These are phyloP conservation scores for Stegodyphus dumicola DNA, from an alignment of 1,140 invertebrate genomes.

Conservation along the genomic window DNA sequence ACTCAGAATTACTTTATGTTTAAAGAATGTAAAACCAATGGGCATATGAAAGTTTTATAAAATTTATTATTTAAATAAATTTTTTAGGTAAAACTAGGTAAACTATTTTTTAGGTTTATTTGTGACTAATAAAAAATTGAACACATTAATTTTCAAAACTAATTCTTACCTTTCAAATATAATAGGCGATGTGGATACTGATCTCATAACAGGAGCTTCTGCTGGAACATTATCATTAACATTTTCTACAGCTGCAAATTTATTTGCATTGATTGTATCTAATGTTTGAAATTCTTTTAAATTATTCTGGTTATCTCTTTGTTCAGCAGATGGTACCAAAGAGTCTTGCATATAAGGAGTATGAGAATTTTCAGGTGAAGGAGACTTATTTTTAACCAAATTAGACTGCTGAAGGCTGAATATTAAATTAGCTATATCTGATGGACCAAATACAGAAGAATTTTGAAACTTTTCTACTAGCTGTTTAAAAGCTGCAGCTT, in stretches of 20 bases:
- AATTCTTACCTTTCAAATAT: slow-evolving; percentile 25
- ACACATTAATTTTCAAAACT: neutral
- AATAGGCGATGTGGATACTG: slow-evolving; percentile 20
- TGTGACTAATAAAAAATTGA: neutral
- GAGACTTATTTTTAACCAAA: slow-evolving; percentile 36
- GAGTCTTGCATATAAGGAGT: neutral
- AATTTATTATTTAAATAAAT: no score
- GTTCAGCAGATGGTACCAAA: neutral
- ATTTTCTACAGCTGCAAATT: no score
- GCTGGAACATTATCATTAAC: neutral
- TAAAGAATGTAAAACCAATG: no score
- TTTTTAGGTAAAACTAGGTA: no score
- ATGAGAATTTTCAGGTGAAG: slow-evolving; percentile 25
- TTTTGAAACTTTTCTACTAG: slow-evolving; percentile 31
- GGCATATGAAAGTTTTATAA: no score
- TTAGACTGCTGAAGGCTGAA: slow-evolving; percentile 9
- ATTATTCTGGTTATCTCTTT: slow-evolving; percentile 38
- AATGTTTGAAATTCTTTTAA: neutral
- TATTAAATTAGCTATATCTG: slow-evolving; percentile 19
- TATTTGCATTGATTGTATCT: neutral
- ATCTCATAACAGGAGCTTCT: neutral
- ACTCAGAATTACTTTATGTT: no score
- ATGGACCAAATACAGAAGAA: neutral
- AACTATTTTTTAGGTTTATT: no score
- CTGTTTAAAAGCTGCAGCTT: slow-evolving; percentile 52